These are phyloP conservation scores for Drosophila saltans DNA, from an alignment of 1,140 invertebrate species.

Conservation along the genomic window DNA sequence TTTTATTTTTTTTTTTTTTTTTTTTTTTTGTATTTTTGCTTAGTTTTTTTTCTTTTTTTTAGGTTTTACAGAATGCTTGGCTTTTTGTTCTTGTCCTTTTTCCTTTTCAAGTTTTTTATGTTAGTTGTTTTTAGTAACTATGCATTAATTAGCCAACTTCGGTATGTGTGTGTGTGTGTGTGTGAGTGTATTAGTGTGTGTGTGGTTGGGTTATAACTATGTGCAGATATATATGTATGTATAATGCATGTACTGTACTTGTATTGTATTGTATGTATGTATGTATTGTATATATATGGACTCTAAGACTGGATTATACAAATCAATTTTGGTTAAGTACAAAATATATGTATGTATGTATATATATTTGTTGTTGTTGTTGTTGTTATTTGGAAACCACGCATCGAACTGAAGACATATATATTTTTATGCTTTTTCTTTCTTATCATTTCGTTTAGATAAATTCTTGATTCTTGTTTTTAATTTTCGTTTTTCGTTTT, in stretches of 20 bases:
- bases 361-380: slow-evolving; percentile 52
- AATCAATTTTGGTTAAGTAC: slow-evolving; percentile 68
- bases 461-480: slow-evolving; percentile 55
- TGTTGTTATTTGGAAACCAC: slow-evolving; percentile 62
- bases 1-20: background rate
- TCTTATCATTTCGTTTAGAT: background rate
- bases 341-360: slow-evolving; percentile 62
- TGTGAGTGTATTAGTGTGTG: slow-evolving; percentile 25
- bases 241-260: slow-evolving; percentile 9
- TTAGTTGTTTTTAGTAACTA: slow-evolving; percentile 68
- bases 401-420: slow-evolving; percentile 74
- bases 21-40: background rate
- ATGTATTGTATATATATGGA: slow-evolving; percentile 1
- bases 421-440: slow-evolving; percentile 25
- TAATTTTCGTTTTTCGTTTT: background rate
- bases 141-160: slow-evolving; percentile 68
- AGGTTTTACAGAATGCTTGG: slow-evolving; percentile 78
- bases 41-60: slow-evolving; percentile 17
- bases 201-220: slow-evolving; percentile 46
- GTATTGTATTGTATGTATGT: slow-evolving; percentile 18
- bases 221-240: slow-evolving; percentile 39
- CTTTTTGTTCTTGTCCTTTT: slow-evolving; percentile 25
- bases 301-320: slow-evolving; percentile 54
- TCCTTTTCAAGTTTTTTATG: slow-evolving; percentile 29
- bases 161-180: slow-evolving; percentile 31